Percentiles rank a stretch among this genome's conserved stretches.
Conservation (phyloP, 2,888 invertebrate species). For the Frankliniella intonsa region DNA sequence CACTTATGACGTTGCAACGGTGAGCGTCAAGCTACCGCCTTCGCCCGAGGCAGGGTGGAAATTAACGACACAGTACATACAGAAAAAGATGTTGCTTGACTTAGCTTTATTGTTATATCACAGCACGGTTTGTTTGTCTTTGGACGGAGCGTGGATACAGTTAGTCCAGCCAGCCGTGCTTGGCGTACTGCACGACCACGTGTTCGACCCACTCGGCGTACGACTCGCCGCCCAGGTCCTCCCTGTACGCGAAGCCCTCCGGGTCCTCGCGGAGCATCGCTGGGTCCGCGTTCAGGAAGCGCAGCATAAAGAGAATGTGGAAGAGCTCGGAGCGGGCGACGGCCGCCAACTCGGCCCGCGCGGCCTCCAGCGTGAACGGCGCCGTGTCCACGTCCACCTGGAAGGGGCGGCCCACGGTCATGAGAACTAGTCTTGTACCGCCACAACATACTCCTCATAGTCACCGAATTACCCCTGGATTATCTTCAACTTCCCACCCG, state of each 20-base stretch:
- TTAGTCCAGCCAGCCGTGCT: slow-evolving; percentile 42
- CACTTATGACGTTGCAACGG: neutral
- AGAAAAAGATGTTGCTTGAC: too few relatives aligned
- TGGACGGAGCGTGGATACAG: neutral
- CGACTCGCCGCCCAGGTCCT: slow-evolving; percentile 40
- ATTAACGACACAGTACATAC: neutral
- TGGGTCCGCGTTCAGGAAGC: slow-evolving; percentile 45
- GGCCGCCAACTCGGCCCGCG: neutral
- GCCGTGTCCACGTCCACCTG: slow-evolving; percentile 39
- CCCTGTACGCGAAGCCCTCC: slow-evolving; percentile 39
- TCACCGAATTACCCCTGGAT: too few relatives aligned
- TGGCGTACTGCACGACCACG: slow-evolving; percentile 41
- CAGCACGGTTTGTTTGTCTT: neutral
- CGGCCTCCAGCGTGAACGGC: slow-evolving; percentile 40
- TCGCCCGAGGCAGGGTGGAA: too few relatives aligned
- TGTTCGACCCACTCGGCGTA: slow-evolving; percentile 43
- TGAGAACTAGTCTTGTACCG: too few relatives aligned
- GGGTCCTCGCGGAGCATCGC: slow-evolving; percentile 40
- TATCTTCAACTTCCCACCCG: too few relatives aligned
- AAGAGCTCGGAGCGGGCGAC: neutral
- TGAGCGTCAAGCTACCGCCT: neutral
- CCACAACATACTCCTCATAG: too few relatives aligned
- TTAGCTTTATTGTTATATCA: neutral
- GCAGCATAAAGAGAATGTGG: slow-evolving; percentile 45
- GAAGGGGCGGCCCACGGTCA: neutral